Conservation (phyloP, 2,797 vertebrate species). For the Chiloscyllium punctatum region DNA sequence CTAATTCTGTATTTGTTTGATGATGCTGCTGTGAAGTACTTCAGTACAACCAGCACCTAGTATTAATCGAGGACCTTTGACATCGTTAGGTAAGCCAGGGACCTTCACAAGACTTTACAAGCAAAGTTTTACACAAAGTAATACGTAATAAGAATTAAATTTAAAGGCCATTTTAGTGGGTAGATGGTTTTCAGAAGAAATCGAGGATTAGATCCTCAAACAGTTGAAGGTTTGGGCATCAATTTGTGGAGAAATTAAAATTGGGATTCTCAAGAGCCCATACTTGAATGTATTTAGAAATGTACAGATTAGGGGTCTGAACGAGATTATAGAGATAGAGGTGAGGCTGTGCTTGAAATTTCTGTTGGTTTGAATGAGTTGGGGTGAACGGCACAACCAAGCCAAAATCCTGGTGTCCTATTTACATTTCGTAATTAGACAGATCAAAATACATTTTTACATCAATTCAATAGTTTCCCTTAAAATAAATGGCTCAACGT, state of each 20-base stretch:
- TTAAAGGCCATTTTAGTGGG: neutral
- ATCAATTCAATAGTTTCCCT: neutral
- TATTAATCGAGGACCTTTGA: neutral
- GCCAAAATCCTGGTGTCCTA: too few species aligned
- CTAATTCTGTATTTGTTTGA: neutral
- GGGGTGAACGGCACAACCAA: neutral
- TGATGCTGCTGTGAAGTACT: neutral
- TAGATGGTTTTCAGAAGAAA: neutral
- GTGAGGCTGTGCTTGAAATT: neutral
- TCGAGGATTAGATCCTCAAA: too few species aligned
- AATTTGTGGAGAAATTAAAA: neutral
- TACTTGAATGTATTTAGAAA: neutral
- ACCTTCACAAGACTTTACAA: neutral
- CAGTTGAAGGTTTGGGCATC: neutral
- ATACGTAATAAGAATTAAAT: too few species aligned
- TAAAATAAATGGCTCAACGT: neutral
- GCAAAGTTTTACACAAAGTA: neutral
- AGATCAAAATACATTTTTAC: neutral
- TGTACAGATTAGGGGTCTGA: neutral
- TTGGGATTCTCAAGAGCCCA: neutral
- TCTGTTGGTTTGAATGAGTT: neutral
- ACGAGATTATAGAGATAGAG: neutral
- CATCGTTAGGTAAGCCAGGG: too few species aligned
- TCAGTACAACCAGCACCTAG: neutral
- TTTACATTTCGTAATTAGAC: neutral